Evolutionary conservation across 2,888 invertebrate genomes (phyloP).

Genomic region (Scelioninae gen. 2): DNA sequence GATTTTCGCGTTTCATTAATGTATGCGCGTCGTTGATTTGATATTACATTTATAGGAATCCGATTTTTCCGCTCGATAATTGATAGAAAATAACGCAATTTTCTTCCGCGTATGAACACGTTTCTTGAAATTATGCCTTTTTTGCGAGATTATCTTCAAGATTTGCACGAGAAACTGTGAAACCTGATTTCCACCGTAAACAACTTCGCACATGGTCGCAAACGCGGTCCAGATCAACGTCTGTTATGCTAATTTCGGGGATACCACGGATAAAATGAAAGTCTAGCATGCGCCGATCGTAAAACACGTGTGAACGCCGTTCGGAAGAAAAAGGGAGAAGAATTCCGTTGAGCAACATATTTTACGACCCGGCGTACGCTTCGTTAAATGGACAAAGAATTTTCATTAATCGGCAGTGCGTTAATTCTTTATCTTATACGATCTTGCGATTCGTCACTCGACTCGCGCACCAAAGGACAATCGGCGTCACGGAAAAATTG

Average conservation of each 20-base stretch:
- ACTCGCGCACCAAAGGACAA: conserved; percentile 49
- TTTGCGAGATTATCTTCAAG: no score
- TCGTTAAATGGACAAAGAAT: conserved; percentile 57
- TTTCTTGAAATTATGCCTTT: no score
- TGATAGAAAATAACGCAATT: no score
- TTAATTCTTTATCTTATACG: conserved; percentile 57
- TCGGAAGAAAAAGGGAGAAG: not conserved
- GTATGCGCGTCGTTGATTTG: no score
- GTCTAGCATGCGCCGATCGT: conserved; percentile 15
- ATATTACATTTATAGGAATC: no score
- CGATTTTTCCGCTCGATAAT: no score
- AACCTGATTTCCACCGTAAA: conserved; percentile 5
- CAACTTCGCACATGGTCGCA: not conserved
- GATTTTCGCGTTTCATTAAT: no score
- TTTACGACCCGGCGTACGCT: conserved; percentile 45
- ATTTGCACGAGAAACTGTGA: no score
- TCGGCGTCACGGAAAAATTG: no score
- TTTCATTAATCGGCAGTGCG: conserved; percentile 54
- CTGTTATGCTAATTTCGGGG: conserved; percentile 35
- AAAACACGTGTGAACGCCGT: conserved; percentile 38
- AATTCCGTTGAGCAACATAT: conserved; percentile 45
- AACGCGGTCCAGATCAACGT: no score
- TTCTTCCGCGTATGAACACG: no score
- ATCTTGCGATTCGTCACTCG: conserved; percentile 53
- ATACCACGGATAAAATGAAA: conserved; percentile 27